A percentile compares a stretch with the other conserved stretches of the same genome.
Evolutionary conservation across 2,888 invertebrate genomes (phyloP).

Genomic region (Atethmia centrago): DNA sequence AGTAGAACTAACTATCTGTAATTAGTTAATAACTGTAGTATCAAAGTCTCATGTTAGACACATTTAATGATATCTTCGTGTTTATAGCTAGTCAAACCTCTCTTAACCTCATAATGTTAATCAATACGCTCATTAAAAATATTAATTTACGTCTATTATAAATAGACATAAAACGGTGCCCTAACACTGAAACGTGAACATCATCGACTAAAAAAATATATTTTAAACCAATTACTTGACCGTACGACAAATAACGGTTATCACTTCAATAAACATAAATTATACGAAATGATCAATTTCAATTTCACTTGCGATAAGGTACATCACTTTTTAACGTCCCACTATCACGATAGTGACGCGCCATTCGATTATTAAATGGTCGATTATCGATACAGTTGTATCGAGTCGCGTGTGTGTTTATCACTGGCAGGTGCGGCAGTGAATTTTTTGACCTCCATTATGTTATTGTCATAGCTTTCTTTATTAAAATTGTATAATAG

Average conservation of each 20-base stretch:
- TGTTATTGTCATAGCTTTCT: slow-evolving; percentile 65
- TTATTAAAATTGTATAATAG: slow-evolving; percentile 50
- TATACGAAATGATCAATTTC: slow-evolving; percentile 75
- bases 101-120: slow-evolving; percentile 39
- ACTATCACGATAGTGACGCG: slow-evolving; percentile 78
- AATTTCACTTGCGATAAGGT: slow-evolving; percentile 77
- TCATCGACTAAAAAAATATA: slow-evolving; percentile 24
- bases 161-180: slow-evolving; percentile 21
- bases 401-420: slow-evolving; percentile 81
- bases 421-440: slow-evolving; percentile 77
- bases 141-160: slow-evolving; percentile 30
- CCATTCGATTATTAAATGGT: slow-evolving; percentile 75
- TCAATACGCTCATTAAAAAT: slow-evolving; percentile 44
- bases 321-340: slow-evolving; percentile 74
- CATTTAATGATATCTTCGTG: slow-evolving; percentile 43
- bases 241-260: slow-evolving; percentile 66
- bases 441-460: slow-evolving; percentile 62
- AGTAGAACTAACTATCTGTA: neutral
- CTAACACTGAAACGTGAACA: slow-evolving; percentile 10
- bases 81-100: slow-evolving; percentile 36
- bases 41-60: slow-evolving; percentile 15
- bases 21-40: neutral
- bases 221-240: slow-evolving; percentile 60
- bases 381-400: slow-evolving; percentile 84
- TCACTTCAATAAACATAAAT: slow-evolving; percentile 63